Base-by-base conservation (phyloP, 2,888 invertebrate species). In the Polyommatus icarus region DNA sequence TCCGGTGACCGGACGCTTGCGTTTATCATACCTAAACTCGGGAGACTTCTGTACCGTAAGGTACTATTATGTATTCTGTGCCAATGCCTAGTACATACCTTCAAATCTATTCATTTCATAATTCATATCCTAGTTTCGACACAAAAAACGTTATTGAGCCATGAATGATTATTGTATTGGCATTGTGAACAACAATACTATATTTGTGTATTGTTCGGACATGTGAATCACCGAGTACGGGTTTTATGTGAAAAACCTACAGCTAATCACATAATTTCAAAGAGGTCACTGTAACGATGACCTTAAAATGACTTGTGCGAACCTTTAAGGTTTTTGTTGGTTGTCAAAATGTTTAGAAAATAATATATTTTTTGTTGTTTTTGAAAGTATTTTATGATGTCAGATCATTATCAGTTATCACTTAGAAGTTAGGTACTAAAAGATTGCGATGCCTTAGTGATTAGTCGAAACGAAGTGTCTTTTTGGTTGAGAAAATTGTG, bases 161-260 rank as follows among this genome's bases (percentile, higher is more conserved):
- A 54, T 50, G 50, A 75, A 75, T 75, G 24, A 75, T 10, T 75
- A 75, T 54, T 75, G 75, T 75, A 75, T 54, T 54, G 75, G 50
- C 54, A 75, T 54, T 54, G 75, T 75, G 29, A 15, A 50, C 54
- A 54, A 75, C 75, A 75, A 75, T 75, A 75, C 75, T 24, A 75
- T 75, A 54, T 75, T 54, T 75, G 75, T 75, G 12, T 75, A 75
- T 75, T 75, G 75, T 75, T 75, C 46, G 73, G 18, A 75, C 29
- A 50, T 50, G 50, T 75, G 50, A 75, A 75, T 75, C 75, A 75
- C 15, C 54, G 29, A 54, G 75, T 54, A 20, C 54, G 15, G 24
- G 18, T 54, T 75, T 75, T 75, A 50, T 24, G 50, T 75, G 75
- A 75, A 75, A 73, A 54, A 50, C 24, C 50, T 24, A 15, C 75